A percentile compares a stretch with the other conserved stretches of the same genome.
phyloP scores from a whole-genome alignment of 1,140 invertebrate species.

The Helicoverpa armigera region DNA sequence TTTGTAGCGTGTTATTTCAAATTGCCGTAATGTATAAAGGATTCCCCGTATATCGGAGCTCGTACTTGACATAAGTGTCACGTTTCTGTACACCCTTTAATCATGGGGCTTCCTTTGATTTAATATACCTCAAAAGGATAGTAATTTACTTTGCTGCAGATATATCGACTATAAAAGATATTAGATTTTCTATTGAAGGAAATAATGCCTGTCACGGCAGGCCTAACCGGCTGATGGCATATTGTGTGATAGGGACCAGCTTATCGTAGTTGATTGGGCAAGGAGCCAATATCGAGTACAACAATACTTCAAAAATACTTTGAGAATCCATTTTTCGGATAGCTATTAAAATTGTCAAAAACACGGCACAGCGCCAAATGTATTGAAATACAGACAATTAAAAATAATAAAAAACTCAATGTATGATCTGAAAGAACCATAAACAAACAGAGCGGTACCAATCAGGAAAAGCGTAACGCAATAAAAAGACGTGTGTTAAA shows the following conservation, averaged over 20 bases:
- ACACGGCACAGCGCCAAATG: neutral
- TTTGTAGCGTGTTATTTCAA: neutral
- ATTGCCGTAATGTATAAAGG: slow-evolving; percentile 28
- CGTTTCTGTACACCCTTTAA: slow-evolving; percentile 21
- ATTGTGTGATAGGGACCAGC: slow-evolving; percentile 12
- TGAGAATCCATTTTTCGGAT: neutral
- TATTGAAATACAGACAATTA: neutral
- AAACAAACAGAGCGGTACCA: neutral
- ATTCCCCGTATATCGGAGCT: slow-evolving; percentile 11
- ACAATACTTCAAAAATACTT: neutral
- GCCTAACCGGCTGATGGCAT: neutral
- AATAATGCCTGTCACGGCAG: neutral
- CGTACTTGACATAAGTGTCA: slow-evolving; percentile 32
- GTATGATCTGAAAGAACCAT: neutral
- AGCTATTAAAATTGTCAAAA: slow-evolving; percentile 6
- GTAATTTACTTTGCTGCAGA: slow-evolving; percentile 9
- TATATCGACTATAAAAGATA: neutral
- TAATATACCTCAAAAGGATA: slow-evolving; percentile 11
- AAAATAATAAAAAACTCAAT: neutral
- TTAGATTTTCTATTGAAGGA: neutral
- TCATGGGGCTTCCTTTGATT: slow-evolving; percentile 29
- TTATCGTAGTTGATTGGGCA: slow-evolving; percentile 19
- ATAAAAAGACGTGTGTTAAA: neutral
- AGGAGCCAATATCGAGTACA: neutral
- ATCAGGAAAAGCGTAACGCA: neutral